A percentile compares a stretch with the other conserved stretches of the same genome.
Conservation (phyloP, 2,113 vertebrate species). For the Actenoides hombroni region DNA sequence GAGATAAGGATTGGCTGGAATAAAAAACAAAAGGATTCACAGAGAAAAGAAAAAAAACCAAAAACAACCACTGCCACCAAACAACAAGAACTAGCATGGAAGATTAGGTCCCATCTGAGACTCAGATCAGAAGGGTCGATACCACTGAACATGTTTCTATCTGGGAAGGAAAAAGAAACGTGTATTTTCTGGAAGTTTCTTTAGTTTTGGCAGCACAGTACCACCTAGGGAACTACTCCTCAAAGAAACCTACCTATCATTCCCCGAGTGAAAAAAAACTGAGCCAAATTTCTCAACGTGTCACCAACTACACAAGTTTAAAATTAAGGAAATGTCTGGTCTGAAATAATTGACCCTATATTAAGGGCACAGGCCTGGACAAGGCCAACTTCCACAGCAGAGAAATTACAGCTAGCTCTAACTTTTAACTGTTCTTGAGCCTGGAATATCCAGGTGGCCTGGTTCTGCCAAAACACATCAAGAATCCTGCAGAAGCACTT, state of each 20-base stretch:
- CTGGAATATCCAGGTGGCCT: not conserved
- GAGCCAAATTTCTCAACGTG: not conserved
- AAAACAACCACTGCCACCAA: rapidly evolving
- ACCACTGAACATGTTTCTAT: not conserved
- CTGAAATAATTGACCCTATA: not conserved
- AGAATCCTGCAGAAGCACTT: not conserved
- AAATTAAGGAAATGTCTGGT: not conserved
- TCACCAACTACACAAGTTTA: not conserved
- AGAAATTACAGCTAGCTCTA: not conserved
- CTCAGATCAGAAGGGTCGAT: not conserved
- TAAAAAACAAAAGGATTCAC: not conserved
- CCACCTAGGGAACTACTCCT: not conserved
- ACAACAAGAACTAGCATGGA: not conserved
- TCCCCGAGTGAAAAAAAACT: not conserved
- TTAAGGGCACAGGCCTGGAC: not conserved
- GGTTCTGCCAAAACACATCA: not conserved
- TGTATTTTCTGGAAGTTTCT: not conserved
- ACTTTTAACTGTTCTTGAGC: not conserved
- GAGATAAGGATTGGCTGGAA: not conserved
- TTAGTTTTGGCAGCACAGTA: not conserved
- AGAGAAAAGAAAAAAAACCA: not conserved
- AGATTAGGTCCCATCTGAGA: not conserved
- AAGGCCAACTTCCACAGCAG: not conserved
- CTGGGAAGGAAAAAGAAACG: not conserved
- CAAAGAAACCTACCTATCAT: not conserved